Conservation (phyloP, 2,888 invertebrate genomes). For the Spisula subtruncata region DNA sequence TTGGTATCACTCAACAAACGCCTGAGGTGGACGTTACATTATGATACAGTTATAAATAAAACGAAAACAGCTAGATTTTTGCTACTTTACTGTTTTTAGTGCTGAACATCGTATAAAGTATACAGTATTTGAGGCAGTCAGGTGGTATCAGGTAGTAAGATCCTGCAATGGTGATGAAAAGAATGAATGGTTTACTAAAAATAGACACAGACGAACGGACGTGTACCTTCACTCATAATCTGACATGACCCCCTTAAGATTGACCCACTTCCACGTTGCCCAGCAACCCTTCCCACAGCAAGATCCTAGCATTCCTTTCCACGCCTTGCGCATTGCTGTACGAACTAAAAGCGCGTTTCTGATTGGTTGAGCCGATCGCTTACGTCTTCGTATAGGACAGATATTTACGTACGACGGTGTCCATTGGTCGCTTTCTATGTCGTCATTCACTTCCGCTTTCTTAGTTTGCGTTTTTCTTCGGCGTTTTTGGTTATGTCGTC, state of each 20-base stretch:
- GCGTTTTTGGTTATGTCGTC: constrained; percentile 33
- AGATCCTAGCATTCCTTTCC: constrained; percentile 61
- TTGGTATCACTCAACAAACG: no score
- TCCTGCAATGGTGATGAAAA: not conserved
- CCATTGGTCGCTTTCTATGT: not conserved
- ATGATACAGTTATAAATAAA: no score
- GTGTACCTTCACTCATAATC: constrained; percentile 58
- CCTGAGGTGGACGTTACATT: no score
- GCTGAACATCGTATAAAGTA: no score
- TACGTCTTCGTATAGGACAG: constrained; percentile 52
- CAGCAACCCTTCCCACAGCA: constrained; percentile 66
- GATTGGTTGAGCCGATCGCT: constrained; percentile 58
- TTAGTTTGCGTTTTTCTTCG: constrained; percentile 31
- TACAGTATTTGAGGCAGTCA: no score
- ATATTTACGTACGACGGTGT: constrained; percentile 39
- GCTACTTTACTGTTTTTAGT: no score
- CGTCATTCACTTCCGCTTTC: not conserved
- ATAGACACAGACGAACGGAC: not conserved
- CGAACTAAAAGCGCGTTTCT: constrained; percentile 60
- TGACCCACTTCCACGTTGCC: constrained; percentile 68
- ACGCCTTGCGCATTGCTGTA: constrained; percentile 61
- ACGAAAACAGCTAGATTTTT: no score
- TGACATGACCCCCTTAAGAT: constrained; percentile 52
- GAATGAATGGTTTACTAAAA: not conserved
- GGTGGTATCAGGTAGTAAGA: no score